Conservation (phyloP, 37 sponge, comb jelly and placozoan genomes). For the Halichondria panicea region DNA sequence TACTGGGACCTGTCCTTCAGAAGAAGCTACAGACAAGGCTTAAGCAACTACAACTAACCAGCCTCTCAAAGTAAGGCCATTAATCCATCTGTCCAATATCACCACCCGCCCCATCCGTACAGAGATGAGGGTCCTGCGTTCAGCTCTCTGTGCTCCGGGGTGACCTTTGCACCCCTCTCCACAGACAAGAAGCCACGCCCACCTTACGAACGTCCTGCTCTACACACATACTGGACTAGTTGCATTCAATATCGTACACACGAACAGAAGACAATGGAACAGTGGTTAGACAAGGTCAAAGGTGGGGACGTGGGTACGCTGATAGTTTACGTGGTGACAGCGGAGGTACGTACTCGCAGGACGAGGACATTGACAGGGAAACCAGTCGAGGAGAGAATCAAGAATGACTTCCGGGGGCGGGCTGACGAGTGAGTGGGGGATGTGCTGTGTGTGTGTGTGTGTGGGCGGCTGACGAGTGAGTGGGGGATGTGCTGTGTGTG, state of each 20-base stretch:
- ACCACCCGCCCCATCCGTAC: not conserved
- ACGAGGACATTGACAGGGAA: not conserved
- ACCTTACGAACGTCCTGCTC: constrained; percentile 36
- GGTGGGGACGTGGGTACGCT: constrained; percentile 20
- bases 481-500: no score
- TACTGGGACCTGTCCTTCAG: constrained; percentile 38
- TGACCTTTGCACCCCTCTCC: constrained; percentile 17
- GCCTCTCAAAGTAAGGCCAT: constrained; percentile 22
- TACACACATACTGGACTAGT: constrained; percentile 72
- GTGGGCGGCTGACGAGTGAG: no score
- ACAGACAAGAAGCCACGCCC: not conserved
- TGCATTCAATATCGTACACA: constrained; percentile 5
- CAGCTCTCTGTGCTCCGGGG: constrained; percentile 51
- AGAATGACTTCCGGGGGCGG: constrained; percentile 43
- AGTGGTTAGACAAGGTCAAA: constrained; percentile 43
- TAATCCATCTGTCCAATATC: not conserved
- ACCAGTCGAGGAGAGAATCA: constrained; percentile 35
- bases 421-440: constrained; percentile 43
- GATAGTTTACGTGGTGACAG: constrained; percentile 59
- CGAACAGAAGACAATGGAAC: not conserved
- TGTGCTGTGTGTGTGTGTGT: no score
- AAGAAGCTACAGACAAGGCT: constrained; percentile 51
- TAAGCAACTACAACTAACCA: constrained; percentile 12
- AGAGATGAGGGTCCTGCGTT: constrained; percentile 44
- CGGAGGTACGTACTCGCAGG: constrained; percentile 52